Conservation (phyloP, 1,140 invertebrate species). For the Drosophila sulfurigaster region DNA sequence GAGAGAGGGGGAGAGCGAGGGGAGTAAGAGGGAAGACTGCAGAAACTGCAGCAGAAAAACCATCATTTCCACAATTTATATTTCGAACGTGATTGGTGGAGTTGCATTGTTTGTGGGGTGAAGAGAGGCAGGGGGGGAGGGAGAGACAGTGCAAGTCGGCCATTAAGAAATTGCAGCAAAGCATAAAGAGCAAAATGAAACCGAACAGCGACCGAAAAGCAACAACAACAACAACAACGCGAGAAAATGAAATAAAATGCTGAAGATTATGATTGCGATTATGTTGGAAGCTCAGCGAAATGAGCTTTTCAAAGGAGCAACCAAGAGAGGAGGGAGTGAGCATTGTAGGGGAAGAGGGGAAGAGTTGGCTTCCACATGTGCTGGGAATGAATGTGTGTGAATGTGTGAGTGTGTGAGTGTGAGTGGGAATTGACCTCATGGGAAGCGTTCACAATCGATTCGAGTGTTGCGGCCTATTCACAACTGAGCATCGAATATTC, state of each 20-base stretch:
- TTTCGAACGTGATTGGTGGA: constrained; percentile 83
- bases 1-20: neutral
- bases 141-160: constrained; percentile 56
- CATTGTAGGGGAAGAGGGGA: neutral
- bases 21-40: neutral
- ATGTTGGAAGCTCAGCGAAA: constrained; percentile 60
- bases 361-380: constrained; percentile 25
- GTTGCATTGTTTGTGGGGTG: constrained; percentile 17
- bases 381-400: constrained; percentile 51
- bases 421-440: constrained; percentile 30
- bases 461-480: neutral
- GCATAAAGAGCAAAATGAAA: constrained; percentile 81
- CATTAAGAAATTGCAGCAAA: constrained; percentile 82
- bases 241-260: constrained; percentile 84
- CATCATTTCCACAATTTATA: constrained; percentile 84
- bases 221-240: constrained; percentile 38
- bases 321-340: neutral
- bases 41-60: constrained; percentile 74
- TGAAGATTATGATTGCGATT: constrained; percentile 83
- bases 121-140: neutral
- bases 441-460: constrained; percentile 31
- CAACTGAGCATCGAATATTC: neutral
- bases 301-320: constrained; percentile 28
- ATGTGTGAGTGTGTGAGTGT: neutral
- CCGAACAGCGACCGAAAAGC: constrained; percentile 50